Base-by-base conservation (phyloP, 2,797 vertebrate species). In the Crenichthys baileyi region DNA sequence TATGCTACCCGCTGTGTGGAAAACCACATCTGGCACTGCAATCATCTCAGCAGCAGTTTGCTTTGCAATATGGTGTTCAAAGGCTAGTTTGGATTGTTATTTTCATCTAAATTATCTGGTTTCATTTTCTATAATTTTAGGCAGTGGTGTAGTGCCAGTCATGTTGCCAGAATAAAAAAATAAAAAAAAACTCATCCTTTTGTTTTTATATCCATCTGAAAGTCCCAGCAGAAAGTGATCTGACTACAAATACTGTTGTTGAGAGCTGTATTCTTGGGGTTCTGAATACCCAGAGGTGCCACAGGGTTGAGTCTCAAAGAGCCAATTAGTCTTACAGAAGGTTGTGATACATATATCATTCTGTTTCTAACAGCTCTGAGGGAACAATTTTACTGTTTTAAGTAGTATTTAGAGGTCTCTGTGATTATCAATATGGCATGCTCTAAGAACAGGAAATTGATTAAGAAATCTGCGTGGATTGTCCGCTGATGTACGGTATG, bases 21-120 rank as follows among this genome's bases (percentile, higher is more conserved):
- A 83, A 88, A 79, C 76, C 84, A 86, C 88, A 91, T 90, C 88
- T 91, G 90, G 86, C 81, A 63, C 78, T 26, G 50, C 78, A 82
- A 83, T 83, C 85, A 77, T 86, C 86, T 79, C 79, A 15, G 67
- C 82, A 86, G 84, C 82, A 85, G 89, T 90, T 89, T 85, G 79
- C 81, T 22, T 84, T 56, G 76, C 87, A 89, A 80, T 88, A 84
- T 89, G 85, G 70, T 75, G 72, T 85, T 88, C 77, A 81, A 75
- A 80, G 82, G 76, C 81, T 76, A 72, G 67, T 87, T 87, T 80
- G 73, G 63, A 73, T 60, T 20, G 4, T 71, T 85, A 84, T n/a
- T 85, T 85, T 72, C 79, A 76, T 77, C 58, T 41, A 75, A 75
- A 73, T 83, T 68, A 74, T 82, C 39, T n/a, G 65, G 72, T 55